Conservation (phyloP, 2,888 invertebrate genomes). For the Disparrhopalites patrizii region DNA sequence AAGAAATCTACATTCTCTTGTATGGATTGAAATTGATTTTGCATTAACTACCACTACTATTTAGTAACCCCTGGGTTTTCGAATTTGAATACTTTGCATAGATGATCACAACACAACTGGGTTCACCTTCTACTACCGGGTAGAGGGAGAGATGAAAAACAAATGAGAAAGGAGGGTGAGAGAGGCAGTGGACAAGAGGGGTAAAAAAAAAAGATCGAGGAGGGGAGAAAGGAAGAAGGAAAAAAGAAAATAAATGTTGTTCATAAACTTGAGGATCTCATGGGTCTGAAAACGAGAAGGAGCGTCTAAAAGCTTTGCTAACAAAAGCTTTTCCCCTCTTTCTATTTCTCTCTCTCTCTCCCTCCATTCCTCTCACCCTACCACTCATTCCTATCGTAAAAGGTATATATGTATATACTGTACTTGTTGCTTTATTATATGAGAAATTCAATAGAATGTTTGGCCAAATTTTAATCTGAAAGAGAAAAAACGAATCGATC, state of each 20-base stretch:
- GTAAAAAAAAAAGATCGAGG: neutral
- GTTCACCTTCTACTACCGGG: too few relatives aligned
- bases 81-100: conserved; percentile 1
- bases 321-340: conserved; percentile 16
- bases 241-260: conserved; percentile 25
- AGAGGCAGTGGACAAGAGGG: neutral
- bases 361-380: too few relatives aligned
- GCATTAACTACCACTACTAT: conserved; percentile 31
- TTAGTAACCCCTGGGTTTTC: conserved; percentile 17
- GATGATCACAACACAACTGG: neutral
- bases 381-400: neutral
- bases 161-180: conserved; percentile 1
- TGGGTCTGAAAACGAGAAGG: conserved; percentile 22
- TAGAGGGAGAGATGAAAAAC: neutral
- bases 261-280: conserved; percentile 29
- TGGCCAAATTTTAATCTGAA: conserved; percentile 33
- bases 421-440: conserved; percentile 21
- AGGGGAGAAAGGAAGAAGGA: neutral
- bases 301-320: conserved; percentile 30
- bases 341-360: neutral
- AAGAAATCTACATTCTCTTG: neutral
- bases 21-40: conserved; percentile 28
- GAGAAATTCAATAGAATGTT: conserved; percentile 31
- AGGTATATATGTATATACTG: conserved; percentile 3
- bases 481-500: conserved; percentile 31